Evolutionary conservation across 2,797 vertebrate species (phyloP).

Genomic region (Syngnathus acus): DNA sequence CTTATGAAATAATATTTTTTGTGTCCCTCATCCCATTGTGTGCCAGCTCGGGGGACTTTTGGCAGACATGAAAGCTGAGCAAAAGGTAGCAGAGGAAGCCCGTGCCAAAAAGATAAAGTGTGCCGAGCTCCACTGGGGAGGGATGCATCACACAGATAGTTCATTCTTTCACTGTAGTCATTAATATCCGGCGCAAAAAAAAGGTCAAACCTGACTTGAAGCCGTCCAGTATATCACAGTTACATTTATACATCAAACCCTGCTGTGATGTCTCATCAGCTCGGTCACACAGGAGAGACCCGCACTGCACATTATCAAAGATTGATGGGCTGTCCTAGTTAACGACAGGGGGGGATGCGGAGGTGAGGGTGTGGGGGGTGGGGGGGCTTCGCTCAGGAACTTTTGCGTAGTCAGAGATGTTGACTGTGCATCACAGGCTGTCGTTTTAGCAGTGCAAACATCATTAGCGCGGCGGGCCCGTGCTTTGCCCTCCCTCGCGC

Average conservation of each 20-base stretch:
- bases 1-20: slow-evolving; percentile 64
- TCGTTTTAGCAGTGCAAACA: slow-evolving; percentile 17
- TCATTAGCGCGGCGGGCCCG: slow-evolving; percentile 9
- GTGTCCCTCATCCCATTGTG: slow-evolving; percentile 54
- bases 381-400: slow-evolving; percentile 22
- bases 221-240: slow-evolving; percentile 69
- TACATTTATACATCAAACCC: slow-evolving; percentile 70
- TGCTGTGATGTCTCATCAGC: slow-evolving; percentile 64
- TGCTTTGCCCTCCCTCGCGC: slow-evolving; percentile 6
- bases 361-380: slow-evolving; percentile 5
- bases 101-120: slow-evolving; percentile 49
- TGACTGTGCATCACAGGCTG: slow-evolving; percentile 8
- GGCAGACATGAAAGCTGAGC: slow-evolving; percentile 32
- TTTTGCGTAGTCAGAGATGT: slow-evolving; percentile 27
- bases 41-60: slow-evolving; percentile 45
- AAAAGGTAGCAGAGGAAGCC: slow-evolving; percentile 50
- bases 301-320: slow-evolving; percentile 62
- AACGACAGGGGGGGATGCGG: slow-evolving; percentile 36
- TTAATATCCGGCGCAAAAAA: slow-evolving; percentile 62
- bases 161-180: slow-evolving; percentile 64
- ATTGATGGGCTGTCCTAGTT: slow-evolving; percentile 72
- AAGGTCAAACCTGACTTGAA: slow-evolving; percentile 70
- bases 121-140: slow-evolving; percentile 54
- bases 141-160: slow-evolving; percentile 57
- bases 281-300: slow-evolving; percentile 60